These are phyloP conservation scores for Phymastichus coffea DNA, from an alignment of 1,140 invertebrate species.

Conservation along the genomic window DNA sequence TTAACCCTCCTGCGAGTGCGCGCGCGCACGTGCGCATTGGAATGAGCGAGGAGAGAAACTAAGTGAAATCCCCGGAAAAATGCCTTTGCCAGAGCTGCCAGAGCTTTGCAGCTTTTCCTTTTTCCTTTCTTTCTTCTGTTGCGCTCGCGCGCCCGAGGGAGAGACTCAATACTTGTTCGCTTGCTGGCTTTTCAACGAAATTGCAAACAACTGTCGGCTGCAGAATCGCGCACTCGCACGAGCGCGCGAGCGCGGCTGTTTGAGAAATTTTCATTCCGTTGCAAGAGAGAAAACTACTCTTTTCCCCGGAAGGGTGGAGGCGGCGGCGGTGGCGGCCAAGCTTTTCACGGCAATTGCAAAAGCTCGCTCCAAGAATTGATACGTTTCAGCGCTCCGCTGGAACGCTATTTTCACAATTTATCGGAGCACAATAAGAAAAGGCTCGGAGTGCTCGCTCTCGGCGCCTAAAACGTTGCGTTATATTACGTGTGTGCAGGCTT, in stretches of 20 bases:
- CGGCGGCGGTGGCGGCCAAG: too few species aligned
- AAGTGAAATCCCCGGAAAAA: conserved; percentile 7
- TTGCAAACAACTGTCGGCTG: conserved; percentile 1
- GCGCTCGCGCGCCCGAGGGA: neutral
- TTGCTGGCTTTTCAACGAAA: conserved; percentile 9
- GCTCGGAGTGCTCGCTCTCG: too few species aligned
- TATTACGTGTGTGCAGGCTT: too few species aligned
- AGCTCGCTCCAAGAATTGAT: too few species aligned
- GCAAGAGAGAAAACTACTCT: neutral
- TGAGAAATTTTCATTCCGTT: neutral
- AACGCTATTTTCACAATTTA: too few species aligned
- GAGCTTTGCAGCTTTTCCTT: neutral
- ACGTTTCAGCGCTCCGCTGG: too few species aligned
- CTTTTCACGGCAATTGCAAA: too few species aligned
- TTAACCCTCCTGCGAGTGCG: too few species aligned
- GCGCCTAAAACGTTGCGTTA: too few species aligned
- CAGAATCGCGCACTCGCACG: neutral
- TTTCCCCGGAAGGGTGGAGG: neutral
- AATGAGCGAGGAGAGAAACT: too few species aligned
- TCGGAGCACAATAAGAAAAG: too few species aligned
- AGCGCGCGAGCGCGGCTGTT: neutral
- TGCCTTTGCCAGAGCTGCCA: neutral
- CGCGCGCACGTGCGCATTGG: too few species aligned
- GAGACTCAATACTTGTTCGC: neutral
- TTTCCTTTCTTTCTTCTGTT: neutral